These are phyloP conservation scores for Heliconius hortense DNA, from an alignment of 2,888 invertebrate genomes.

Conservation along the genomic window DNA sequence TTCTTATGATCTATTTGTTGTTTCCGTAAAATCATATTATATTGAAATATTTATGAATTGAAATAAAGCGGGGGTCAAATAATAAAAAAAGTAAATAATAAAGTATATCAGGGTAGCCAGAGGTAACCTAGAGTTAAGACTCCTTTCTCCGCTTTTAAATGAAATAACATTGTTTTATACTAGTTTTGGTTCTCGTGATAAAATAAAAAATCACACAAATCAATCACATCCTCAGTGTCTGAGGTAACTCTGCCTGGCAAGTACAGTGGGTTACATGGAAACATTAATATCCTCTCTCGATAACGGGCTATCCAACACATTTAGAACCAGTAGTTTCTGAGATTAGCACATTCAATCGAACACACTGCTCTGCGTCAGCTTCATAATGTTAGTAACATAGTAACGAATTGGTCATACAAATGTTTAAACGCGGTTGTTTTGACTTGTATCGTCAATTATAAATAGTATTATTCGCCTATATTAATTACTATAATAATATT, in stretches of 20 bases:
- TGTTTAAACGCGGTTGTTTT: not conserved
- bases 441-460: slow-evolving; percentile 10
- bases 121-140: no score
- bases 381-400: not conserved
- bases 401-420: slow-evolving; percentile 1
- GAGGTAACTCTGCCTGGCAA: not conserved
- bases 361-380: not conserved
- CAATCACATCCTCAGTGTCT: not conserved
- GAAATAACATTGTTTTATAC: no score
- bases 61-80: no score
- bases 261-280: not conserved
- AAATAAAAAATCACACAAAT: no score
- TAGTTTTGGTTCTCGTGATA: no score
- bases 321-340: not conserved
- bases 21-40: no score
- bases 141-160: no score
- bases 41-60: no score
- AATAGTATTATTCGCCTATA: not conserved
- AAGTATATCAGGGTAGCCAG: no score
- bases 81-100: no score
- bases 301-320: not conserved
- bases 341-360: not conserved
- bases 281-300: not conserved
- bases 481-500: not conserved
- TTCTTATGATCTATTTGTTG: not conserved